Conservation (phyloP, 1,140 invertebrate species). For the Galleria mellonella region DNA sequence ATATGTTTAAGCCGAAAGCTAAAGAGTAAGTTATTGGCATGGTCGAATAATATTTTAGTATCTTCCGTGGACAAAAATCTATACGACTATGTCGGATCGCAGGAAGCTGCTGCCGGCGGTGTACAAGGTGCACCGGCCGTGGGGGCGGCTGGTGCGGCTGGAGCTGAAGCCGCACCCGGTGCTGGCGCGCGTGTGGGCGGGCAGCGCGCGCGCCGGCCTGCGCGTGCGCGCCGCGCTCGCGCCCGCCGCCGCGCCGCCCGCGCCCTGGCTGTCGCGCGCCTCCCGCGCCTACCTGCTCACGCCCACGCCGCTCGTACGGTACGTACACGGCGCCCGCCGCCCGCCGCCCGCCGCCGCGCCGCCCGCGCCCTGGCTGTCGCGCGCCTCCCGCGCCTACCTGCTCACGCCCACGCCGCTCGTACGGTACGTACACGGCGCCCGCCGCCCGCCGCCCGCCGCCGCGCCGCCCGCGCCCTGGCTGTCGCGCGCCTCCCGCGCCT, state of each 20-base stretch:
- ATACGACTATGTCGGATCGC: neutral
- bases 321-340: slow-evolving; percentile 84
- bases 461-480: too few species aligned
- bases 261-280: slow-evolving; percentile 81
- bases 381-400: too few species aligned
- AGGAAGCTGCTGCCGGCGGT: slow-evolving; percentile 81
- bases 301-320: slow-evolving; percentile 79
- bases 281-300: slow-evolving; percentile 86
- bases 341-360: slow-evolving; percentile 72
- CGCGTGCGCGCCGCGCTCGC: slow-evolving; percentile 81
- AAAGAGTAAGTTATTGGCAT: slow-evolving; percentile 65
- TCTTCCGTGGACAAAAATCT: too few species aligned
- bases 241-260: slow-evolving; percentile 87
- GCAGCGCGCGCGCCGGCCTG: slow-evolving; percentile 79
- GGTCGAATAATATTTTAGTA: too few species aligned
- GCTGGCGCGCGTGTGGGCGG: slow-evolving; percentile 80
- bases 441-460: too few species aligned
- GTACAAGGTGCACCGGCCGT: slow-evolving; percentile 85
- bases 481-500: too few species aligned
- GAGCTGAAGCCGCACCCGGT: slow-evolving; percentile 91
- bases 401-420: too few species aligned
- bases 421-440: too few species aligned
- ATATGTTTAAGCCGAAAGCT: slow-evolving; percentile 76
- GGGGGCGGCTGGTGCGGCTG: slow-evolving; percentile 78
- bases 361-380: neutral